Evolutionary conservation across 2,797 vertebrate genomes (phyloP).

Genomic region (Cuniculus paca): DNA sequence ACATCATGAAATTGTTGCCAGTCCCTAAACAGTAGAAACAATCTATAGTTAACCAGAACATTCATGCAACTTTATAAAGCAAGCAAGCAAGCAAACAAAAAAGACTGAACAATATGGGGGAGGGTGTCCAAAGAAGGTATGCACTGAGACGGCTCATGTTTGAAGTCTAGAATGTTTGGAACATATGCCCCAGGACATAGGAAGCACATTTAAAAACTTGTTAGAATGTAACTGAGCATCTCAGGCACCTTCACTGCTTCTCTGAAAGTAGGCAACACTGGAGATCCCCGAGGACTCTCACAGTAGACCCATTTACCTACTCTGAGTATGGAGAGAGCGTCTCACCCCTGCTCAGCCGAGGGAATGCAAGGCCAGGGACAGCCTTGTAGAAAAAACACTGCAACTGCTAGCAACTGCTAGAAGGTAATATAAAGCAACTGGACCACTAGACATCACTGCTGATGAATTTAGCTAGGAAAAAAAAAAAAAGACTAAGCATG

Average conservation of each 20-base stretch:
- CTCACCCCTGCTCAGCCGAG: too few relatives aligned
- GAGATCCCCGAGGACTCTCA: neutral
- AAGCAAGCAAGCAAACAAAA: neutral
- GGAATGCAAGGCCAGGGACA: rapidly evolving
- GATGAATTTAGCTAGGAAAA: neutral
- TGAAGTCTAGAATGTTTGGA: neutral
- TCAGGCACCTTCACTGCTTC: neutral
- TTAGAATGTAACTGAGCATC: neutral
- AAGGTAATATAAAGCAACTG: neutral
- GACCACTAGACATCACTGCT: neutral
- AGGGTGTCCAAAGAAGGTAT: neutral
- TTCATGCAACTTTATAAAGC: constrained; percentile 26
- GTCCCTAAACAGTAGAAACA: constrained; percentile 19
- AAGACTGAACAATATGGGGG: neutral
- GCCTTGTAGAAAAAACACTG: neutral
- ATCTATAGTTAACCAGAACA: constrained; percentile 3
- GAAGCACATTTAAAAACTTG: neutral
- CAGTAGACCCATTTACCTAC: neutral
- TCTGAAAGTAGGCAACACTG: neutral
- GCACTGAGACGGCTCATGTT: neutral
- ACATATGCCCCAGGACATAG: neutral
- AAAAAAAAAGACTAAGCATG: neutral
- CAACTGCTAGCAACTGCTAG: neutral
- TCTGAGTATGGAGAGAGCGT: neutral
- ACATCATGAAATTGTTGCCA: constrained; percentile 19